A percentile compares a stretch with the other conserved stretches of the same genome.
phyloP scores from a whole-genome alignment of 2,113 vertebrate genomes.

The Stigmatopora nigra region DNA sequence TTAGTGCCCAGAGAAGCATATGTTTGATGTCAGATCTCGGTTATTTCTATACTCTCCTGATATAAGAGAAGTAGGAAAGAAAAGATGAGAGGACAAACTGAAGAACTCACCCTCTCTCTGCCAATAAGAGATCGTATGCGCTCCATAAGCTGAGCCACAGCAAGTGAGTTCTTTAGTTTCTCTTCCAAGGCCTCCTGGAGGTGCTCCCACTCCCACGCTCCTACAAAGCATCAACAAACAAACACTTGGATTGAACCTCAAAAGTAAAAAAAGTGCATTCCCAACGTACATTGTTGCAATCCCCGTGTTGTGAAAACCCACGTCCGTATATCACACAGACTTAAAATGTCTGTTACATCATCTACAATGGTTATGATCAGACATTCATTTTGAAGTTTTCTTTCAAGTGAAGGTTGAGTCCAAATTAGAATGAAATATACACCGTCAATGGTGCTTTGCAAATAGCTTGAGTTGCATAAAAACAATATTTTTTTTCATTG shows the following conservation, averaged over 20 bases:
- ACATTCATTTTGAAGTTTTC: neutral
- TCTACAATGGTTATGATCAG: neutral
- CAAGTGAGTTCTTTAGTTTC: slow-evolving; percentile 81
- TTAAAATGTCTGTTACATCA: neutral
- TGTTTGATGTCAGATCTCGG: neutral
- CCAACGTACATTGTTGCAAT: neutral
- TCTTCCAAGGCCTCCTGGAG: slow-evolving; percentile 84
- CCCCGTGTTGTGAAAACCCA: neutral
- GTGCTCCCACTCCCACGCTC: slow-evolving; percentile 87
- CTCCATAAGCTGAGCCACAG: slow-evolving; percentile 80
- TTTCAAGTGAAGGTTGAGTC: neutral
- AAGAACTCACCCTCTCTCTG: slow-evolving; percentile 65
- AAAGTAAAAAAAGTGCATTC: slow-evolving; percentile 9
- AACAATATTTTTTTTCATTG: neutral
- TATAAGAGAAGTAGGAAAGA: neutral
- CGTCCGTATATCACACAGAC: neutral
- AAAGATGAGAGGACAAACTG: neutral
- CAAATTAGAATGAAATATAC: neutral
- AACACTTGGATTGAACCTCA: slow-evolving; percentile 18
- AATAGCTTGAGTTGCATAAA: neutral
- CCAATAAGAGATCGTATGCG: slow-evolving; percentile 82
- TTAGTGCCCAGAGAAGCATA: neutral
- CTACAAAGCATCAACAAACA: slow-evolving; percentile 63
- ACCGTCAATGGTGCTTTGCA: neutral
- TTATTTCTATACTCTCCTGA: neutral